Conservation (phyloP, 1,140 invertebrate species). For the Orchesella cincta region DNA sequence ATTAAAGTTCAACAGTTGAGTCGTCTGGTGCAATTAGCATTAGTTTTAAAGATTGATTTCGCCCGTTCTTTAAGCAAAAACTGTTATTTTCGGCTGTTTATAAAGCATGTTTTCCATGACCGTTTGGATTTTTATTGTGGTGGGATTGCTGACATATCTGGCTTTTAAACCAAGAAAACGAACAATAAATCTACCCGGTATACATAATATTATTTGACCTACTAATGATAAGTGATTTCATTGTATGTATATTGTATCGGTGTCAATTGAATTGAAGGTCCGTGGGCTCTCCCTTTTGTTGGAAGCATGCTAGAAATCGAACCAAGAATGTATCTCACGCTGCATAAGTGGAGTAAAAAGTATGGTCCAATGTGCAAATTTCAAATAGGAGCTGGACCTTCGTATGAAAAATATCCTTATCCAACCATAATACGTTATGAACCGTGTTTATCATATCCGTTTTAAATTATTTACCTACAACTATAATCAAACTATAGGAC, state of each 20-base stretch:
- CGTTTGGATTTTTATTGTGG: background rate
- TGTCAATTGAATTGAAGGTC: background rate
- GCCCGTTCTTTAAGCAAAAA: too few species aligned
- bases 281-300: background rate
- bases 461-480: background rate
- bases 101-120: background rate
- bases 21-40: too few species aligned
- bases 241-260: background rate
- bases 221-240: background rate
- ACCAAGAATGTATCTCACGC: background rate
- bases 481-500: background rate
- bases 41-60: too few species aligned
- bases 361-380: background rate
- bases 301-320: background rate
- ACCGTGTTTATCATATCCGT: background rate
- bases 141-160: background rate
- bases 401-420: too few species aligned
- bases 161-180: background rate
- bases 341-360: background rate
- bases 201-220: background rate
- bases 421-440: background rate
- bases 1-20: too few species aligned
- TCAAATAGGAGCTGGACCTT: background rate
- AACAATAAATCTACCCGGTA: background rate
- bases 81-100: too few species aligned